Conservation (phyloP, 1,140 invertebrate species). For the Penaeus indicus region DNA sequence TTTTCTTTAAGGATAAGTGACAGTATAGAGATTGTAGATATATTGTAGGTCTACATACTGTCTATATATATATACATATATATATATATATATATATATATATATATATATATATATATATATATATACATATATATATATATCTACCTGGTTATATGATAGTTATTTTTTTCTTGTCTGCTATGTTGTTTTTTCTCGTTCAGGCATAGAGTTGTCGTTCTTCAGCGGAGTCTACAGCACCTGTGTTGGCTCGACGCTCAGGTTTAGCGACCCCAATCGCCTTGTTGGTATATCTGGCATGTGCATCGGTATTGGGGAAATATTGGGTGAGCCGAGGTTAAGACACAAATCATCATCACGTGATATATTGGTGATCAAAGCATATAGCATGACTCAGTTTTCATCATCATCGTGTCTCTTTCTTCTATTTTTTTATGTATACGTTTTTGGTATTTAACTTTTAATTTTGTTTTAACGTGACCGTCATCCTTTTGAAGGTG, state of each 20-base stretch:
- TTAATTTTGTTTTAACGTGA: not conserved
- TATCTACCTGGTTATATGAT: no score
- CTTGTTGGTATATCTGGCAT: slow-evolving; percentile 93
- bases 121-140: no score
- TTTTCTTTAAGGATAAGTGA: no score
- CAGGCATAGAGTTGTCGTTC: slow-evolving; percentile 92
- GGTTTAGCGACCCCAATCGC: slow-evolving; percentile 78
- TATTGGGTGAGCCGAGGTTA: slow-evolving; percentile 77
- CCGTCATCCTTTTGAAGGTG: slow-evolving; percentile 74
- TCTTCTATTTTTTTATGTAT: not conserved
- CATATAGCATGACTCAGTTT: not conserved
- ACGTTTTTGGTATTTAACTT: not conserved
- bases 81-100: no score
- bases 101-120: no score
- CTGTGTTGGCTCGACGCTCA: slow-evolving; percentile 68
- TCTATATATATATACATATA: no score
- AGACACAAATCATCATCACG: not conserved
- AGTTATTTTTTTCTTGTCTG: no score
- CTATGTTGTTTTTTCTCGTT: not conserved
- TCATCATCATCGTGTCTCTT: no score
- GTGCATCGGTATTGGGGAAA: slow-evolving; percentile 93
- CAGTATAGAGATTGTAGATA: no score
- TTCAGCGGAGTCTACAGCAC: slow-evolving; percentile 93
- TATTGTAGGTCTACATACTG: no score
- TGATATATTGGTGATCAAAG: not conserved